Percentiles rank a stretch among this genome's conserved stretches.
Conservation (phyloP, 2,113 vertebrate species). For the Zapus hudsonius region DNA sequence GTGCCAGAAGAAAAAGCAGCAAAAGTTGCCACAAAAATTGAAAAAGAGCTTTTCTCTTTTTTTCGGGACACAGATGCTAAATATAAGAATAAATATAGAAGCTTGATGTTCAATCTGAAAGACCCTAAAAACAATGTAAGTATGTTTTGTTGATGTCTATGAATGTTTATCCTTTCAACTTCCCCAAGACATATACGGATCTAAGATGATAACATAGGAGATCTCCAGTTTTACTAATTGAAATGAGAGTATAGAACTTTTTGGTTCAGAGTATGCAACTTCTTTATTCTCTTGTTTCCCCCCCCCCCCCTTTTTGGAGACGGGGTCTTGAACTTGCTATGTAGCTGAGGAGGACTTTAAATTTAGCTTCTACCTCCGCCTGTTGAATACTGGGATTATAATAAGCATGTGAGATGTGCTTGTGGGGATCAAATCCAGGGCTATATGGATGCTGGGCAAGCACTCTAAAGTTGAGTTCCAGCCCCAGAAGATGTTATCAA, state of each 20-base stretch:
- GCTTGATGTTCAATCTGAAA: slow-evolving; percentile 98
- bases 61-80: slow-evolving; percentile 98
- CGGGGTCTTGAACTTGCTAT: background rate
- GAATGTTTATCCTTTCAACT: slow-evolving; percentile 24
- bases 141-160: slow-evolving; percentile 62
- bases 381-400: background rate
- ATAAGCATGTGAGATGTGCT: background rate
- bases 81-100: slow-evolving; percentile 99
- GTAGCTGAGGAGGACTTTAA: background rate
- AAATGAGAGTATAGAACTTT: background rate
- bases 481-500: background rate
- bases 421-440: background rate
- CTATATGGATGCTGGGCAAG: background rate
- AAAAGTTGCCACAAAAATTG: slow-evolving; percentile 95
- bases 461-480: background rate
- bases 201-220: background rate
- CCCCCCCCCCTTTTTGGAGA: too few relatives aligned
- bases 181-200: background rate
- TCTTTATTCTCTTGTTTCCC: too few relatives aligned
- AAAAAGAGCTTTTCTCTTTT: slow-evolving; percentile 95
- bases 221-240: slow-evolving; percentile 1
- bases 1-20: slow-evolving; percentile 93
- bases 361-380: background rate
- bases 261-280: background rate
- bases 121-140: slow-evolving; percentile 98